phyloP scores from a whole-genome alignment of 2,113 vertebrate species.

The Mormyrus lacerda region DNA sequence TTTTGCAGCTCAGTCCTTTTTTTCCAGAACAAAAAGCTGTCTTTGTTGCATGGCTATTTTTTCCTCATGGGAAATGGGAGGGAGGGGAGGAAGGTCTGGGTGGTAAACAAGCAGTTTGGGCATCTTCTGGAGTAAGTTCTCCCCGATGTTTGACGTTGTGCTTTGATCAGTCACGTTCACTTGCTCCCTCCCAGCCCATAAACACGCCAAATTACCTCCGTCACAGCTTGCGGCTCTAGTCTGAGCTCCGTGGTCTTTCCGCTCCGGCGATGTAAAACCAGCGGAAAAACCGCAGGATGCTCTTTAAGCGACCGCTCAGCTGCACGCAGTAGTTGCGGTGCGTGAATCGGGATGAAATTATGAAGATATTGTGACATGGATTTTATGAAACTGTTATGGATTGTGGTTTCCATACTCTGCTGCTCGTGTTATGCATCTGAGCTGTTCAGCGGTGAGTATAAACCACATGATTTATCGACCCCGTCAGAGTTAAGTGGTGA shows the following conservation, averaged over 20 bases:
- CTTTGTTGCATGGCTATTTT: background rate
- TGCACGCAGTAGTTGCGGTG: background rate
- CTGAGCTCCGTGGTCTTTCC: background rate
- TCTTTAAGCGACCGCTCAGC: background rate
- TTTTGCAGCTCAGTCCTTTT: background rate
- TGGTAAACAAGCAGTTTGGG: background rate
- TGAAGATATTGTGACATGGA: constrained; percentile 60
- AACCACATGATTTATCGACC: background rate
- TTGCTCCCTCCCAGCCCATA: constrained; percentile 8
- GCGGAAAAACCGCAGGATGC: background rate
- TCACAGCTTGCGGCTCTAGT: background rate
- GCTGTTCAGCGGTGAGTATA: constrained; percentile 52
- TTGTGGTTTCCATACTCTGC: constrained; percentile 54
- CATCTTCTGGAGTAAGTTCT: background rate
- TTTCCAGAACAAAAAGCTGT: background rate
- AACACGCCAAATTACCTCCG: background rate
- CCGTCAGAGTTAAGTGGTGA: background rate
- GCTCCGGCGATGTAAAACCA: background rate
- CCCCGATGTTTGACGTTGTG: constrained; percentile 3
- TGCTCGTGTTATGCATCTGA: constrained; percentile 50
- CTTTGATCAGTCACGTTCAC: background rate
- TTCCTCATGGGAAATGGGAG: background rate
- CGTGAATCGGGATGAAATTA: background rate
- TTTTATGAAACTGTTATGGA: constrained; percentile 57
- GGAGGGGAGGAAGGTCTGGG: background rate